A percentile compares a stretch with the other conserved stretches of the same genome.
phyloP scores from a whole-genome alignment of 1,140 invertebrate genomes.

The Lethrus apterus region DNA sequence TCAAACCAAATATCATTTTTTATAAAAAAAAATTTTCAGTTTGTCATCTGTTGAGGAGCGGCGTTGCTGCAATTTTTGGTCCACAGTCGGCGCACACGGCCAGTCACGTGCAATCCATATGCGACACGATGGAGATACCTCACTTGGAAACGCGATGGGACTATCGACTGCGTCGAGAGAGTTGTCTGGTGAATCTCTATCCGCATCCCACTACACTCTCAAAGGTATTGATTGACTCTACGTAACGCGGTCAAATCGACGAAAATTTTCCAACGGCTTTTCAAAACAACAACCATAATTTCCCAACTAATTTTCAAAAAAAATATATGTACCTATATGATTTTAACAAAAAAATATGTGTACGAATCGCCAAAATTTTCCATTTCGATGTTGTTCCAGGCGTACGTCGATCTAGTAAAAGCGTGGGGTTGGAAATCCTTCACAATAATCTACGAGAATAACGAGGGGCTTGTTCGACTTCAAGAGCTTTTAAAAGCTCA shows the following conservation, averaged over 20 bases:
- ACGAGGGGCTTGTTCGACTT: constrained; percentile 84
- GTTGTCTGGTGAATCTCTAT: constrained; percentile 88
- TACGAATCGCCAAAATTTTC: no score
- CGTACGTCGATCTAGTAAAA: constrained; percentile 83
- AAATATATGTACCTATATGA: no score
- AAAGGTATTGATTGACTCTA: constrained; percentile 57
- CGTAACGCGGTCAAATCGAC: no score
- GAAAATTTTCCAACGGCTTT: no score
- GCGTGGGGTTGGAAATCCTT: constrained; percentile 89
- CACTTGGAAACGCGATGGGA: constrained; percentile 93
- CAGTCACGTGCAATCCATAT: constrained; percentile 90
- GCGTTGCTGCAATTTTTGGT: constrained; percentile 90
- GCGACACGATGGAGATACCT: constrained; percentile 92
- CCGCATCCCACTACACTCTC: constrained; percentile 85
- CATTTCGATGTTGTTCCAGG: constrained; percentile 60
- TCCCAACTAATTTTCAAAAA: no score
- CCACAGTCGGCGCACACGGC: constrained; percentile 84
- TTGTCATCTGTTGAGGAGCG: constrained; percentile 76
- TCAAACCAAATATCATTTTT: no score
- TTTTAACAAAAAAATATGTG: no score
- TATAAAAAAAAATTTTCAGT: no score
- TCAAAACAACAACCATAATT: no score
- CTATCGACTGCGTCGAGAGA: constrained; percentile 75
- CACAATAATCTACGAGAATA: constrained; percentile 92
- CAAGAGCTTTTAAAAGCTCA: constrained; percentile 89